Conservation (phyloP, 53 echinoderm and acorn worm genomes). For the Antedon mediterranea region DNA sequence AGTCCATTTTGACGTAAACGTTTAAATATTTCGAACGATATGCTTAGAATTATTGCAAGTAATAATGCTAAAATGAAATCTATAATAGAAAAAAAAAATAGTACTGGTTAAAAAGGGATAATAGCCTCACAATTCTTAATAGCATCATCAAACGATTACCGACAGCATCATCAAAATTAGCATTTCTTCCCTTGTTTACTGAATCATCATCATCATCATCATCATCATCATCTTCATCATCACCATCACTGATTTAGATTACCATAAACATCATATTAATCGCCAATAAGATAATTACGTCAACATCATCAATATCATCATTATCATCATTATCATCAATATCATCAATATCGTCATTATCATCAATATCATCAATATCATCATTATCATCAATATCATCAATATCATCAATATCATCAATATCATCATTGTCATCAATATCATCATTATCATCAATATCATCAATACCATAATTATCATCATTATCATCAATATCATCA, state of each 20-base stretch:
- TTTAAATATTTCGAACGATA: neutral
- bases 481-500: slow-evolving; percentile 2
- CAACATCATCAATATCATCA: neutral
- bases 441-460: neutral
- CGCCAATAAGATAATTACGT: too few species aligned
- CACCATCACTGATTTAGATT: too few species aligned
- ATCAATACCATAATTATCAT: slow-evolving; percentile 22
- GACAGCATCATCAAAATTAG: too few species aligned
- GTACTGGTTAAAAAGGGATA: neutral
- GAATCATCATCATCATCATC: neutral
- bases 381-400: slow-evolving; percentile 17
- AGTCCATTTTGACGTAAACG: neutral
- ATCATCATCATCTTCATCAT: neutral
- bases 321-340: neutral
- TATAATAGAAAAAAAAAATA: neutral
- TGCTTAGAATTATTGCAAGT: neutral
- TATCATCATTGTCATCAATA: neutral
- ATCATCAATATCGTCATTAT: slow-evolving; percentile 18
- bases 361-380: slow-evolving; percentile 23
- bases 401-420: slow-evolving; percentile 7
- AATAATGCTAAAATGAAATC: neutral
- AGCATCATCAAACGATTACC: too few species aligned
- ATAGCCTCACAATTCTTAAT: too few species aligned
- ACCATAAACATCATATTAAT: too few species aligned
- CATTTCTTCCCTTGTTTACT: too few species aligned